Conservation (phyloP, 2,113 vertebrate species). For the Catharus minimus region DNA sequence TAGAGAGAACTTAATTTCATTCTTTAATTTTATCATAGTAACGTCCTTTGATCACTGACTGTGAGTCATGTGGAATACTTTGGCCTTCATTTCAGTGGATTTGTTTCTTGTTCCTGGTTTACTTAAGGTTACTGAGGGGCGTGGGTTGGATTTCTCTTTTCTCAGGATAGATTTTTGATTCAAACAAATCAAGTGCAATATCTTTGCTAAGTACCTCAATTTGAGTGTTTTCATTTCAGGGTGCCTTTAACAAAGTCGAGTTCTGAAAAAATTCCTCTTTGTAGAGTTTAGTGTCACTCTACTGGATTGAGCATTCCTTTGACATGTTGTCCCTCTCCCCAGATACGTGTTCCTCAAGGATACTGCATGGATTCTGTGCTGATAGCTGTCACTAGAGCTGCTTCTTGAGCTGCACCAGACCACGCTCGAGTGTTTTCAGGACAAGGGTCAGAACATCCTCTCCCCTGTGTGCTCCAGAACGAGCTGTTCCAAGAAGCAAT, state of each 20-base stretch:
- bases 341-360: neutral
- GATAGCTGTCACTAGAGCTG: neutral
- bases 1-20: neutral
- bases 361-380: neutral
- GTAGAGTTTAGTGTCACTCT: neutral
- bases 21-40: neutral
- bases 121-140: neutral
- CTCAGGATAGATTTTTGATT: neutral
- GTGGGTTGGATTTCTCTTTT: neutral
- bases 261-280: neutral
- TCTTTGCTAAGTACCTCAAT: neutral
- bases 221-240: neutral
- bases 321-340: too few relatives aligned
- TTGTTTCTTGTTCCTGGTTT: neutral
- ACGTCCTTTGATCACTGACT: neutral
- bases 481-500: constrained; percentile 37
- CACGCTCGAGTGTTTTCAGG: neutral
- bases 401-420: neutral
- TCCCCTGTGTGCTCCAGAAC: constrained; percentile 28
- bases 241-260: neutral
- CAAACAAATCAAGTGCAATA: neutral
- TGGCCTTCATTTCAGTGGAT: neutral
- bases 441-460: constrained; percentile 55
- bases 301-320: neutral
- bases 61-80: neutral